A percentile compares a stretch with the other conserved stretches of the same genome.
These are phyloP conservation scores for Nyctibius bracteatus DNA, from an alignment of 2,113 vertebrate species.

Conservation along the genomic window DNA sequence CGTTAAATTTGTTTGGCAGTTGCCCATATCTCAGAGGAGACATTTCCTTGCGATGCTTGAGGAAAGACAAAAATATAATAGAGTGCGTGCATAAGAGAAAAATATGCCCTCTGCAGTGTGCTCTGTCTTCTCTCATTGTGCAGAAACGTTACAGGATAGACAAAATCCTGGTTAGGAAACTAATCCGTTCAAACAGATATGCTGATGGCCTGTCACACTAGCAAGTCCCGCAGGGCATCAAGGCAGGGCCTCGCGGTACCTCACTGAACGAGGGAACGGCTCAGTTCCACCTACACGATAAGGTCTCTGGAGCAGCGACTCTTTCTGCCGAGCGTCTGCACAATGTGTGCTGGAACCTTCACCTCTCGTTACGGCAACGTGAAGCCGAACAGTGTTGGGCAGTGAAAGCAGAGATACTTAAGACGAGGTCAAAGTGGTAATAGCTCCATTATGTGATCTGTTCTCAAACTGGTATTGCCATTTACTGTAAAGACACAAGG, in stretches of 20 bases:
- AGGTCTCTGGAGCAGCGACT: background rate
- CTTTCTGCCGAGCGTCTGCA: background rate
- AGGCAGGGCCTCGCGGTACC: background rate
- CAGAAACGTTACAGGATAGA: background rate
- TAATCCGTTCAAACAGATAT: background rate
- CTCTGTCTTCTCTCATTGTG: background rate
- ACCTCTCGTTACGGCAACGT: accelerated
- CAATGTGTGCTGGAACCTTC: background rate
- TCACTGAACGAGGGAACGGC: accelerated
- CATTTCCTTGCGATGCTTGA: background rate
- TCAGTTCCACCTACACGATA: background rate
- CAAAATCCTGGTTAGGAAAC: background rate
- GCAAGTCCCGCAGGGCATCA: background rate
- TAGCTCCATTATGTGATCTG: background rate
- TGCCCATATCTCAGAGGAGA: constrained; percentile 35
- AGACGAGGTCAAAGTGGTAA: background rate
- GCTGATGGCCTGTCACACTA: accelerated
- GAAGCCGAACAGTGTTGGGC: accelerated
- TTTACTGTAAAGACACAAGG: background rate
- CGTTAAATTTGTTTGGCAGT: constrained; percentile 18
- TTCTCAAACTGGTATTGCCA: background rate
- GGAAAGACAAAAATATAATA: background rate
- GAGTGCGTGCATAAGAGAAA: background rate
- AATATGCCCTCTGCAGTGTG: background rate
- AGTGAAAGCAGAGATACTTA: background rate